These are phyloP conservation scores for Amphiduros pacificus DNA, from an alignment of 2,888 invertebrate genomes.

Conservation along the genomic window DNA sequence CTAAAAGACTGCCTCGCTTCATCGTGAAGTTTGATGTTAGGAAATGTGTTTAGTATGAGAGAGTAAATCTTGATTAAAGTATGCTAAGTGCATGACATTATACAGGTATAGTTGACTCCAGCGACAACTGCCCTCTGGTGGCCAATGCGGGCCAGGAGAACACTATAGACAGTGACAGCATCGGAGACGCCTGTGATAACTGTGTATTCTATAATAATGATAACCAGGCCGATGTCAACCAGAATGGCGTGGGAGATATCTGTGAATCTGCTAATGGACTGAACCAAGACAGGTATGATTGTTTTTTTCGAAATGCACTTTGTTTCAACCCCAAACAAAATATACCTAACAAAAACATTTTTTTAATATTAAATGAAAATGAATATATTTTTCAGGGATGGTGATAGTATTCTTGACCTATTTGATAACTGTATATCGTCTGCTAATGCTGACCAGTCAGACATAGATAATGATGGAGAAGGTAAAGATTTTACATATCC, in stretches of 20 bases:
- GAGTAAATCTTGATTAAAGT: no score
- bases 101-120: conserved; percentile 26
- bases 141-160: conserved; percentile 32
- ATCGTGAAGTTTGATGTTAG: no score
- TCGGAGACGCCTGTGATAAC: conserved; percentile 65
- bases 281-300: no score
- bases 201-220: conserved; percentile 60
- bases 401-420: conserved; percentile 34
- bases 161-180: conserved; percentile 25
- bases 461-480: conserved; percentile 17
- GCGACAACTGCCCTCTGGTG: conserved; percentile 80
- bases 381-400: conserved; percentile 31
- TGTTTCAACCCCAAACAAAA: neutral
- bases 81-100: no score
- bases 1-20: no score
- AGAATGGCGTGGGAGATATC: conserved; percentile 81
- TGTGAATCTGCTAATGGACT: no score
- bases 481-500: no score
- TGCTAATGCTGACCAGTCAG: conserved; percentile 37
- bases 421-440: conserved; percentile 39
- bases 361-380: no score
- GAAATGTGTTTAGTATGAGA: no score
- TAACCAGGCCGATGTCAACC: conserved; percentile 79
- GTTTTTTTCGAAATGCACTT: no score
- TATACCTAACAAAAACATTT: neutral